A percentile compares a stretch with the other conserved stretches of the same genome.
Conservation (phyloP, 2,888 invertebrate genomes). For the Lathronympha strigana region DNA sequence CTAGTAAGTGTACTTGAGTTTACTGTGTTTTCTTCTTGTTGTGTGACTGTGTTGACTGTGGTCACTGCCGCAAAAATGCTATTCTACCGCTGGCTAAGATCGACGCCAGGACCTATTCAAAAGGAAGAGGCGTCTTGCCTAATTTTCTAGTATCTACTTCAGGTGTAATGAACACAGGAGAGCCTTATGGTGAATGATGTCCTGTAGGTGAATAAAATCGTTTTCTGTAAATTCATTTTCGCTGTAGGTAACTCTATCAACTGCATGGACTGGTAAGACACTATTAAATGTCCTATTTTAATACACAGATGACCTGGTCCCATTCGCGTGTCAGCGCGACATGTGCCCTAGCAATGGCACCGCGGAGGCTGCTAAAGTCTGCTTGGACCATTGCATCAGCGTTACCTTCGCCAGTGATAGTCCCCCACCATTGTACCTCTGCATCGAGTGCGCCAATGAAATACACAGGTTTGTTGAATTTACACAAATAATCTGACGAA, state of each 20-base stretch:
- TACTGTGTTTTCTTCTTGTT: too few relatives aligned
- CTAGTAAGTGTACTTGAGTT: constrained; percentile 84
- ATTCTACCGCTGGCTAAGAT: too few relatives aligned
- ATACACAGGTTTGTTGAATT: constrained; percentile 83
- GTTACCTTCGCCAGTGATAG: constrained; percentile 93
- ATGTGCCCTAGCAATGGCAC: constrained; percentile 94
- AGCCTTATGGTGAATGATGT: too few relatives aligned
- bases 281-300: not conserved
- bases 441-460: constrained; percentile 97
- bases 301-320: constrained; percentile 87
- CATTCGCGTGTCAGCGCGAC: constrained; percentile 95
- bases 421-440: constrained; percentile 97
- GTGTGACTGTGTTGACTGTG: too few relatives aligned
- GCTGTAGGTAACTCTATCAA: too few relatives aligned
- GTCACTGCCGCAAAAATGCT: too few relatives aligned
- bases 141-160: too few relatives aligned
- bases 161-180: too few relatives aligned
- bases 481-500: not conserved
- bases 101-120: too few relatives aligned
- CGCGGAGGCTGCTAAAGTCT: constrained; percentile 95
- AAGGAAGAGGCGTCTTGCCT: too few relatives aligned
- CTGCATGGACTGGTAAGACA: not conserved
- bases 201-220: too few relatives aligned
- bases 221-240: too few relatives aligned
- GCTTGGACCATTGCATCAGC: constrained; percentile 96